These are phyloP conservation scores for Bubo blakistoni DNA, from an alignment of 2,113 vertebrate genomes.

Conservation along the genomic window DNA sequence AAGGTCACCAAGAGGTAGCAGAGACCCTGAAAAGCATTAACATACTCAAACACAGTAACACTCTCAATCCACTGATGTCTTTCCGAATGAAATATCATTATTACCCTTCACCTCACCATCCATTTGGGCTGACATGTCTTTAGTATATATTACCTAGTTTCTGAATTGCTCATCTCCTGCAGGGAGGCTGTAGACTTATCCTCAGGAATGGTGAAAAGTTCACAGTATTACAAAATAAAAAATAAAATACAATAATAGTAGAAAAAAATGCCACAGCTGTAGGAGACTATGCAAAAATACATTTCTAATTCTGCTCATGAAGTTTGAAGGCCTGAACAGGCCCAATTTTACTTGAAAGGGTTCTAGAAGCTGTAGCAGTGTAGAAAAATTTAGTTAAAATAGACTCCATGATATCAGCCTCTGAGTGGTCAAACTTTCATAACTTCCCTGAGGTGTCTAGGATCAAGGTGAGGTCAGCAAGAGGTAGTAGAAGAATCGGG, in stretches of 20 bases:
- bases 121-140: background rate
- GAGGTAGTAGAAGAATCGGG: background rate
- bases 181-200: background rate
- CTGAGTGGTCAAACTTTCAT: background rate
- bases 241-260: background rate
- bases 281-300: background rate
- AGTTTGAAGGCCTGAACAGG: background rate
- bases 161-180: background rate
- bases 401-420: background rate
- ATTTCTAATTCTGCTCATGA: background rate
- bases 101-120: background rate
- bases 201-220: background rate
- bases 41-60: background rate
- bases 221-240: background rate
- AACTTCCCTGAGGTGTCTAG: background rate
- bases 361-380: background rate
- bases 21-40: slow-evolving; percentile 22
- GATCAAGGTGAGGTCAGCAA: background rate
- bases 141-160: background rate
- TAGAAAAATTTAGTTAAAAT: background rate
- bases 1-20: slow-evolving; percentile 39
- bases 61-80: background rate
- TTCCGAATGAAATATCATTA: slow-evolving; percentile 7
- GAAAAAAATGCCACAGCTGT: background rate
- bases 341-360: background rate